A percentile compares a stretch with the other conserved stretches of the same genome.
Evolutionary conservation across 53 echinoderm and acorn worm species (phyloP).

Genomic region (Glandiceps talaboti): DNA sequence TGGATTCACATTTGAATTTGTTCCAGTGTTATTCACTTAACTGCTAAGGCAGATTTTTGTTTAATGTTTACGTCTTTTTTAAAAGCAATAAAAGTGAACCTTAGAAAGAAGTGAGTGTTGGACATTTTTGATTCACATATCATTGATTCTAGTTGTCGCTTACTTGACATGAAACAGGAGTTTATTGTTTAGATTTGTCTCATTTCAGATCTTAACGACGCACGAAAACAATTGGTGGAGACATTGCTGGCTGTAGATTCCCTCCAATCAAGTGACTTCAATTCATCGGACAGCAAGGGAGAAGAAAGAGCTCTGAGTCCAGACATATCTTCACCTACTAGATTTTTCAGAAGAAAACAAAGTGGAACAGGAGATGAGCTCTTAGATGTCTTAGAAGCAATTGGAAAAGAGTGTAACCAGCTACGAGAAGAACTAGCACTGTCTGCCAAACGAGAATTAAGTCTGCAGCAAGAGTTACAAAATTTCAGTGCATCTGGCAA

Average conservation of each 20-base stretch:
- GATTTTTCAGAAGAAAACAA: neutral
- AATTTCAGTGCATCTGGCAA: slow-evolving; percentile 6
- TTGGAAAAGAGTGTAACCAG: slow-evolving; percentile 62
- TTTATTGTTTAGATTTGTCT: too few relatives aligned
- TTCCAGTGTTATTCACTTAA: too few relatives aligned
- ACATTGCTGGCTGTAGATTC: neutral
- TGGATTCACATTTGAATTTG: too few relatives aligned
- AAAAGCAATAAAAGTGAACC: too few relatives aligned
- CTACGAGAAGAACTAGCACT: slow-evolving; percentile 56
- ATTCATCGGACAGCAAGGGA: neutral
- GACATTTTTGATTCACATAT: too few relatives aligned
- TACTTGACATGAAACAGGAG: too few relatives aligned
- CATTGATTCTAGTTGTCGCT: too few relatives aligned
- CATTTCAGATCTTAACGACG: neutral
- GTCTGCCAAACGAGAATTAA: slow-evolving; percentile 50
- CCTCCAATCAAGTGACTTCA: too few relatives aligned
- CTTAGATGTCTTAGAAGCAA: slow-evolving; percentile 58
- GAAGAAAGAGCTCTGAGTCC: too few relatives aligned
- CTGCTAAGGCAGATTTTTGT: too few relatives aligned
- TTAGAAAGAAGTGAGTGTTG: too few relatives aligned
- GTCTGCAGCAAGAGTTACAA: slow-evolving; percentile 28
- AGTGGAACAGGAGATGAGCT: slow-evolving; percentile 43
- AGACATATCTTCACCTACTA: neutral
- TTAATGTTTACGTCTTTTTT: too few relatives aligned
- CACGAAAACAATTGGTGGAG: neutral